These are phyloP conservation scores for Liopterus haemorrhoidalis DNA, from an alignment of 2,888 invertebrate species.

Conservation along the genomic window DNA sequence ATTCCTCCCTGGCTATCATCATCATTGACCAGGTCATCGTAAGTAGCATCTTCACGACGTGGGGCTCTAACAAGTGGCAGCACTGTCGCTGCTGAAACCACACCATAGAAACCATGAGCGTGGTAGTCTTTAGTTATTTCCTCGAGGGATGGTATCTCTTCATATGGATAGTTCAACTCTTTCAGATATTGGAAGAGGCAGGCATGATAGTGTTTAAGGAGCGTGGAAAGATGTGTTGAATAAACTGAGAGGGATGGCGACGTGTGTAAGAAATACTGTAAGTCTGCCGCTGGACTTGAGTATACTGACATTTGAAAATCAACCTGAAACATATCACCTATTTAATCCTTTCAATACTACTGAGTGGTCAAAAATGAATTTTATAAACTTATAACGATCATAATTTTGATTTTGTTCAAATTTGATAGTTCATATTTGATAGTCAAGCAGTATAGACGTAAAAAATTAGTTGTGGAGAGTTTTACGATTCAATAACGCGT, in stretches of 20 bases:
- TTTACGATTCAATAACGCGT: no score
- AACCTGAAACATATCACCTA: constrained; percentile 46
- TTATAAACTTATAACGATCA: no score
- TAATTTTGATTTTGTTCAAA: no score
- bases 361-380: no score
- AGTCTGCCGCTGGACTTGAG: constrained; percentile 45
- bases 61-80: constrained; percentile 39
- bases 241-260: constrained; percentile 41
- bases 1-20: constrained; percentile 36
- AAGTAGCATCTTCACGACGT: constrained; percentile 37
- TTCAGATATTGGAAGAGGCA: constrained; percentile 36
- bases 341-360: constrained; percentile 34
- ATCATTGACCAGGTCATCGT: constrained; percentile 38
- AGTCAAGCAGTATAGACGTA: no score
- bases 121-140: constrained; percentile 39
- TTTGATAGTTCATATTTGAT: no score
- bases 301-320: constrained; percentile 47
- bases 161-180: constrained; percentile 36
- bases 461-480: no score
- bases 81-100: constrained; percentile 38
- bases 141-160: constrained; percentile 38
- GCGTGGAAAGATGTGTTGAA: constrained; percentile 35
- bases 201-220: constrained; percentile 40
- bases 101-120: constrained; percentile 39
- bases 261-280: constrained; percentile 47